Conservation (phyloP, 1,140 invertebrate species). For the Heliconius eleuchia region DNA sequence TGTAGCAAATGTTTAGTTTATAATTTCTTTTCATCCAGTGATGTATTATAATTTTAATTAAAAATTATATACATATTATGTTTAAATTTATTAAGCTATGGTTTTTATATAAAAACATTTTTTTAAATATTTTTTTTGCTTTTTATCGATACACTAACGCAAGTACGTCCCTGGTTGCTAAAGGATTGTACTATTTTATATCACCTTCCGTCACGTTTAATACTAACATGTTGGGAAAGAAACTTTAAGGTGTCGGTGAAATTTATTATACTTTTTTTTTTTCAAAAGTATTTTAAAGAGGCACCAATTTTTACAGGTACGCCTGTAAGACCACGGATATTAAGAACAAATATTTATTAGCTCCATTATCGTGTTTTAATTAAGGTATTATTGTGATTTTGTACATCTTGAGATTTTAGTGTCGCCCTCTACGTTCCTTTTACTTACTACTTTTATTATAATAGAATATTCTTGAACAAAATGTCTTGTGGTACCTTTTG, state of each 20-base stretch:
- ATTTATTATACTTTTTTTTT: constrained; percentile 19
- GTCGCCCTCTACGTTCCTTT: constrained; percentile 64
- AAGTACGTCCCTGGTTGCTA: constrained; percentile 15
- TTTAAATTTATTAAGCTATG: too few relatives aligned
- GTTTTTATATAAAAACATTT: background rate
- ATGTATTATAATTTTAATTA: constrained; percentile 5
- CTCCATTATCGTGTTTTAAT: constrained; percentile 35
- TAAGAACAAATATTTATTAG: constrained; percentile 60
- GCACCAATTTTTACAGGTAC: constrained; percentile 69
- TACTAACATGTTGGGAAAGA: constrained; percentile 27
- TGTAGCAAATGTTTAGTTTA: background rate
- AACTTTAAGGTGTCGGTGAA: constrained; percentile 28
- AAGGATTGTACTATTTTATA: constrained; percentile 12
- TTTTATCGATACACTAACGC: background rate
- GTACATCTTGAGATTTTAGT: constrained; percentile 56
- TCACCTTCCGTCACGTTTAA: constrained; percentile 3
- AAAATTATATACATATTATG: background rate
- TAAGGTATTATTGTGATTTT: constrained; percentile 58
- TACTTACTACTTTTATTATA: constrained; percentile 9
- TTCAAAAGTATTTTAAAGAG: constrained; percentile 31
- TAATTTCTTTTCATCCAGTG: constrained; percentile 29
- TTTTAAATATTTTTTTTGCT: background rate
- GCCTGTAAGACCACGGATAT: constrained; percentile 65
- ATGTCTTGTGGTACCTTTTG: background rate
- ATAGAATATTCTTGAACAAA: constrained; percentile 19